Evolutionary conservation across 2,113 vertebrate species (phyloP).

Genomic region (Oophaga pumilio): DNA sequence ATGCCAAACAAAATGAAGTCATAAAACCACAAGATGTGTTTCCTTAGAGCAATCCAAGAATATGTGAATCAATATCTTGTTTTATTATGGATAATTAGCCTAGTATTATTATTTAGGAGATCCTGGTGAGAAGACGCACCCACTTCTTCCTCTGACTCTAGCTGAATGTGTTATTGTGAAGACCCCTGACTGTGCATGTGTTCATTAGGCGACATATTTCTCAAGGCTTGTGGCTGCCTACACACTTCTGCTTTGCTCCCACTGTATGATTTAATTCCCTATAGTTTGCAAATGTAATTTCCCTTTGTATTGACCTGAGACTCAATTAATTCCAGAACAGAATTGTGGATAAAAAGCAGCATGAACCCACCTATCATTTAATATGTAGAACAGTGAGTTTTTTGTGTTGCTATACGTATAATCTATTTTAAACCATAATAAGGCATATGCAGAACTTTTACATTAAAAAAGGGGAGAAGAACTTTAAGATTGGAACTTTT

Average conservation of each 20-base stretch:
- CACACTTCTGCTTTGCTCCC: conserved; percentile 7
- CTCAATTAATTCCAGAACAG: background rate
- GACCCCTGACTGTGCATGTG: conserved; percentile 28
- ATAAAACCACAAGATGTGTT: background rate
- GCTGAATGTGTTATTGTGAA: conserved; percentile 23
- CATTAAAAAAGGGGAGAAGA: too few relatives aligned
- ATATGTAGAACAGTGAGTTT: background rate
- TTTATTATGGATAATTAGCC: conserved; percentile 46
- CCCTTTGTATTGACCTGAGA: conserved; percentile 7
- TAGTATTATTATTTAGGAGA: conserved; percentile 40
- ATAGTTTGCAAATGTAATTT: conserved; percentile 34
- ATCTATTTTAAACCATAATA: too few relatives aligned
- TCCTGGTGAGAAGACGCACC: conserved; percentile 13
- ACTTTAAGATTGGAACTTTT: background rate
- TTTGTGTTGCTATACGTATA: too few relatives aligned
- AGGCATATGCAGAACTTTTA: background rate
- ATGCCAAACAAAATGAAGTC: conserved; percentile 13
- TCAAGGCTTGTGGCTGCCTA: conserved; percentile 16
- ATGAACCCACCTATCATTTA: conserved; percentile 8
- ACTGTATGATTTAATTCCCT: conserved; percentile 15
- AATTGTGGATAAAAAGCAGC: background rate
- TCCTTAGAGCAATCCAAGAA: conserved; percentile 26
- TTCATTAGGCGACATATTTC: conserved; percentile 44
- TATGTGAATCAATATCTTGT: conserved; percentile 35
- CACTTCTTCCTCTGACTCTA: conserved; percentile 9